Base-by-base conservation (phyloP, 2,797 vertebrate species). In the Siniperca undulata region DNA sequence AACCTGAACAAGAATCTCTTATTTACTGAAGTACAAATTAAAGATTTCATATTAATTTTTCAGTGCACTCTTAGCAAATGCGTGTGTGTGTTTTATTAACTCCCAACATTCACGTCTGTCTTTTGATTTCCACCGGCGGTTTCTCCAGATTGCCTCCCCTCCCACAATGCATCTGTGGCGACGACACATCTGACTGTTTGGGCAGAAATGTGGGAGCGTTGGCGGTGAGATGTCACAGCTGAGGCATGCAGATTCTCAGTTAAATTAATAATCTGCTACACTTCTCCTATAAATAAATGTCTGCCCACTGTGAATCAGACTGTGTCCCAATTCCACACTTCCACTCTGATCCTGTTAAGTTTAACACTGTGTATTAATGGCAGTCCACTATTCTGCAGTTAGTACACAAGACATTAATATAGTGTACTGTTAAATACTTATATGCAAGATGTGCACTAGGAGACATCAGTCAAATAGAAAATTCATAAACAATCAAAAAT, bases 101-200 rank as follows among this genome's bases (percentile, higher is more conserved):
- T n/a, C 36, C 22, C 55, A 66, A 48, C 40, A 13, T 38, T 36
- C 52, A 34, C 22, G 2, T 62, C 81, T 68, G 20, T 80, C 64
- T 68, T 40, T 27, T 20, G 9, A 30, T 70, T 77, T 72, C 73
- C 44, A 42, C 71, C n/a, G 50, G 42, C 75, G 50, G 44, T 74
- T 81, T 74, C 60, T 77, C n/a, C 83, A 87, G 70, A 91, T 56
- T 74, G 70, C 55, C 58, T 52, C 66, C 16, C 64, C 84, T 89
- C 85, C 89, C 77, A 88, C 81, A 20, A 84, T 83, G 84, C 86
- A 89, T 87, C 85, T 89, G 88, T 46, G 70, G 30, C 3, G 30
- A 24, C 10, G 8, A 30, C 50, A 38, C 50, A 72, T 71, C 44
- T 22, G 20, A 27, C 52, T 64, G n/a, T 24, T 38, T 34, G 36